Conservation (phyloP, 1,140 invertebrate genomes). For the Acromyrmex echinatior region DNA sequence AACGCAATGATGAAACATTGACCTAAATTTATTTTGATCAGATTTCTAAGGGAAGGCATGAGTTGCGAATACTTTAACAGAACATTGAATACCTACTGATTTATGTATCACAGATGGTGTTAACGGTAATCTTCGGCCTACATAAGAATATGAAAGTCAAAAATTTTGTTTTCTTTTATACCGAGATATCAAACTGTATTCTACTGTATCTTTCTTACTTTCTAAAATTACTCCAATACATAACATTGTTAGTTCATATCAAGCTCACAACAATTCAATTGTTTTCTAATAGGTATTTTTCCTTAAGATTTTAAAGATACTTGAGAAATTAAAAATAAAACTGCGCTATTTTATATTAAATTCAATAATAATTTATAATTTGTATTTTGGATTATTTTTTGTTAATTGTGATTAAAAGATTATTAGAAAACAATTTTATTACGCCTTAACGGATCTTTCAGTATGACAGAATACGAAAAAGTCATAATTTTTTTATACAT, state of each 20-base stretch:
- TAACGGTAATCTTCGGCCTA: neutral
- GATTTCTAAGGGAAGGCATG: neutral
- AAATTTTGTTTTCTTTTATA: neutral
- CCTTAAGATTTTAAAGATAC: neutral
- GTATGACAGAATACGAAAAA: neutral
- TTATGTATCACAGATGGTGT: neutral
- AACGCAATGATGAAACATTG: neutral
- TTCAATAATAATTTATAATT: neutral
- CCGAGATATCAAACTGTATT: neutral
- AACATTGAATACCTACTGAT: neutral
- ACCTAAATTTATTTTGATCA: constrained; percentile 4
- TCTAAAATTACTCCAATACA: neutral
- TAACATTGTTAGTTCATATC: neutral
- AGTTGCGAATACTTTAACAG: constrained; percentile 13
- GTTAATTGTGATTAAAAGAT: neutral
- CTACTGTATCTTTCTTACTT: neutral
- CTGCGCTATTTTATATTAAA: neutral
- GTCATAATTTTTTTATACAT: neutral
- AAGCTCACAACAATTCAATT: neutral
- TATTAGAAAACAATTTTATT: neutral
- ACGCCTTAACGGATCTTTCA: neutral
- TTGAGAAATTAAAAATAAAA: neutral
- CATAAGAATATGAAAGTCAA: constrained; percentile 5
- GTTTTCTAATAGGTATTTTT: neutral
- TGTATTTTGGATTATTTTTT: neutral